phyloP scores from a whole-genome alignment of 2,888 invertebrate genomes.

The Eucera pruinosa region DNA sequence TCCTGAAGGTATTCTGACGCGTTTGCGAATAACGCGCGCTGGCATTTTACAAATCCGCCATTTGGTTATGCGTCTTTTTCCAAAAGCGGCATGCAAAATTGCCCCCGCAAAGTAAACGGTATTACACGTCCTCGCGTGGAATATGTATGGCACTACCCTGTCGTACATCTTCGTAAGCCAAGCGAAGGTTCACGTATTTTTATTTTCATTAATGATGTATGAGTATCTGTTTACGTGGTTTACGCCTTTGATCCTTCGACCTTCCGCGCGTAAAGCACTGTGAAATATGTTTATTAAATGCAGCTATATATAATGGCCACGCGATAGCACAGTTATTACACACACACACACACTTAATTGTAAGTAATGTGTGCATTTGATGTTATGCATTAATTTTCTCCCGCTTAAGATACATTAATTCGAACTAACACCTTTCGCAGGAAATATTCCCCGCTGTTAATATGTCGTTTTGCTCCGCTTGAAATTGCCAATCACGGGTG shows the following conservation, averaged over 20 bases:
- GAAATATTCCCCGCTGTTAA: too few species aligned
- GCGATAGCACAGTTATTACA: not conserved
- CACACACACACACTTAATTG: slow-evolving; percentile 24
- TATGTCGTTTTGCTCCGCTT: too few species aligned
- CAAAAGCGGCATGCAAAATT: too few species aligned
- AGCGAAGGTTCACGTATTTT: slow-evolving; percentile 9
- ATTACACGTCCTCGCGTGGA: not conserved
- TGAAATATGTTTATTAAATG: slow-evolving; percentile 47
- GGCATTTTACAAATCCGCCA: not conserved
- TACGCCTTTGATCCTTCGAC: slow-evolving; percentile 6
- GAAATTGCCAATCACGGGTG: too few species aligned
- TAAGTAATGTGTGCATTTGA: slow-evolving; percentile 29
- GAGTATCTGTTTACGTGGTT: not conserved
- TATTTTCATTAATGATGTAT: slow-evolving; percentile 36
- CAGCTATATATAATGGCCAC: slow-evolving; percentile 12
- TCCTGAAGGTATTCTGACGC: not conserved
- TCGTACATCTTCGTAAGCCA: not conserved
- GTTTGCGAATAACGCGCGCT: not conserved
- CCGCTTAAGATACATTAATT: slow-evolving; percentile 13
- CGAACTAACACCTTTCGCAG: not conserved
- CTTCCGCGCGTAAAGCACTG: slow-evolving; percentile 16
- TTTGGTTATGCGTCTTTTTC: too few species aligned
- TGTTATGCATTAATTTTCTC: slow-evolving; percentile 14
- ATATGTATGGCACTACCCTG: not conserved
- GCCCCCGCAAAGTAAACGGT: not conserved